Evolutionary conservation across 2,797 vertebrate genomes (phyloP).

Genomic region (Morelia viridis): DNA sequence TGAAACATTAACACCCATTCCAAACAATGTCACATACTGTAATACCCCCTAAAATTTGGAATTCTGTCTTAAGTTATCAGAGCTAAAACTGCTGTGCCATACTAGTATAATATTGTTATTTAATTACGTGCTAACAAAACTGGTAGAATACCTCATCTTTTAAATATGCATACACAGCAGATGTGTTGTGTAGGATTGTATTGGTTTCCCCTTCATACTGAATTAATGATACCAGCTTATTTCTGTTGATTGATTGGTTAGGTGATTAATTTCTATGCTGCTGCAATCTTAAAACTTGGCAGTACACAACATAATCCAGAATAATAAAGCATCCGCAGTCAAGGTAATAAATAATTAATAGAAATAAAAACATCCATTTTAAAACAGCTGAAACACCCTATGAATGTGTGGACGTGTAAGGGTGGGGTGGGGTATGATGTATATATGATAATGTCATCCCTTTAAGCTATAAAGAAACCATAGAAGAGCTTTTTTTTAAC

Average conservation of each 20-base stretch:
- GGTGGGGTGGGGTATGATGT: background rate
- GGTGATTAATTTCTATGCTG: background rate
- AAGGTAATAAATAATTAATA: background rate
- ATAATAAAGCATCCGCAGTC: background rate
- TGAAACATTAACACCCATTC: conserved; percentile 34
- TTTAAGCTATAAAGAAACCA: background rate
- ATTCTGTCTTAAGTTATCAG: background rate
- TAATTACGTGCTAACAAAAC: background rate
- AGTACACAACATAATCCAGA: background rate
- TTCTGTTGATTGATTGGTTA: background rate
- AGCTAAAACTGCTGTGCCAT: background rate
- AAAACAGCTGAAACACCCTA: background rate
- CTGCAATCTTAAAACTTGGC: background rate
- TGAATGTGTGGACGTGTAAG: background rate
- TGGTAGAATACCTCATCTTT: background rate
- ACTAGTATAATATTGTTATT: background rate
- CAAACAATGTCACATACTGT: conserved; percentile 9
- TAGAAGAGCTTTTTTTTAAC: background rate
- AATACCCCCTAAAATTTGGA: conserved; percentile 6
- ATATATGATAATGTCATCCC: background rate
- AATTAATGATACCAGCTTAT: conserved; percentile 3
- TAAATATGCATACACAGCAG: background rate
- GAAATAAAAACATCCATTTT: background rate
- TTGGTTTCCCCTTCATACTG: conserved; percentile 46
- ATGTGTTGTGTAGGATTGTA: conserved; percentile 22